phyloP scores from a whole-genome alignment of 2,113 vertebrate species.

The Aegotheles bennettii region DNA sequence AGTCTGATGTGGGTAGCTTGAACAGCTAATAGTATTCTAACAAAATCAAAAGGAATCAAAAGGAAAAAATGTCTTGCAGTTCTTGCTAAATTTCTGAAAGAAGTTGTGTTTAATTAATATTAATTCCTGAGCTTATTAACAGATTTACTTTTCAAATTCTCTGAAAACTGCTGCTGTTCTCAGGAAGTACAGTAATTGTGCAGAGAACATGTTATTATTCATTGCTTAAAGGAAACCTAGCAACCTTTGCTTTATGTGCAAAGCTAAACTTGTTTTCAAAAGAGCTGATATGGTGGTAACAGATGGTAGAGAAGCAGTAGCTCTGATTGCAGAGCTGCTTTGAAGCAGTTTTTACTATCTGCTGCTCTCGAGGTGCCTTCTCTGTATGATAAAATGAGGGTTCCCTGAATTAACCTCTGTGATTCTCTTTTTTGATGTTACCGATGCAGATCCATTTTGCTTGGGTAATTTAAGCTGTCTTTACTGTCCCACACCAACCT shows the following conservation, averaged over 20 bases:
- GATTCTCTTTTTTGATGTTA: not conserved
- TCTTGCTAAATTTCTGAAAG: slow-evolving; percentile 23
- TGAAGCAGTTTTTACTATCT: not conserved
- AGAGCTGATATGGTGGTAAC: not conserved
- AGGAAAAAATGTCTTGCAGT: not conserved
- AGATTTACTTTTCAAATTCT: slow-evolving; percentile 52
- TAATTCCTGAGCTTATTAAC: slow-evolving; percentile 47
- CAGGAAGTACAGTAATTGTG: slow-evolving; percentile 23
- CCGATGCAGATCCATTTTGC: not conserved
- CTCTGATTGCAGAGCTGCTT: not conserved
- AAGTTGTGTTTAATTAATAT: not conserved
- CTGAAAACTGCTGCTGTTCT: slow-evolving; percentile 30
- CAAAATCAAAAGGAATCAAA: not conserved
- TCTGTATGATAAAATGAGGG: not conserved
- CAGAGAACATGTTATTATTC: slow-evolving; percentile 30
- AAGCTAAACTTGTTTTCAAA: not conserved
- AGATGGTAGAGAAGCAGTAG: slow-evolving; percentile 2
- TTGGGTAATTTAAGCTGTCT: not conserved
- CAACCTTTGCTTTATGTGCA: slow-evolving; percentile 39
- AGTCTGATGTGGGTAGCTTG: not conserved
- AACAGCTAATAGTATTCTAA: not conserved
- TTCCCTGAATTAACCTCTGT: not conserved
- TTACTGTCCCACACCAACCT: not conserved
- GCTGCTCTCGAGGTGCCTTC: not conserved
- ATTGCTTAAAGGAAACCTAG: slow-evolving; percentile 45